Base-by-base conservation (phyloP, 2,797 vertebrate genomes). In the Enteromius radiatus region DNA sequence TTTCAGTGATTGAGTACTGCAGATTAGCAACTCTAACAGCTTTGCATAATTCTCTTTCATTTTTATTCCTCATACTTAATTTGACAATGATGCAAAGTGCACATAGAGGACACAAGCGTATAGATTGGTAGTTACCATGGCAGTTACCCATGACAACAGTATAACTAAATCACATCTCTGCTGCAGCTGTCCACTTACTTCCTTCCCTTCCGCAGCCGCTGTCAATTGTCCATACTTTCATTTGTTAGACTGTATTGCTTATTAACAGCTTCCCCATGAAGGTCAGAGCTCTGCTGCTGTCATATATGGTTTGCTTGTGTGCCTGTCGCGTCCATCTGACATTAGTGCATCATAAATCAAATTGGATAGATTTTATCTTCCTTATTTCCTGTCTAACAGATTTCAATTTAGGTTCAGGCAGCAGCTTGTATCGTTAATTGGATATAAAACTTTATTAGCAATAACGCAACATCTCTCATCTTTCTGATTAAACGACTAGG, bases 201-300 rank as follows among this genome's bases (percentile, higher is more conserved):
- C 41, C 54, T 36, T 77, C 70, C 56, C 33, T 47, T 54, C 52
- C 33, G 77, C 73, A 36, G 69, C 49, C 21, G 12, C 31, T 68
- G 26, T 76, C 41, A 52, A 28, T 76, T 63, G 23, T 68, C 12
- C 26, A 36, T 69, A 61, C 73, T 43, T 81, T 71, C 28, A 61
- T 82, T 69, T 76, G 54, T 83, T 71, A 49, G 61, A 76, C 61
- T 78, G 73, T 70, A 54, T 74, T 85, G 63, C 78, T 64, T 78
- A 85, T 85, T 88, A 86, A 87, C 71, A 61, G 65, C 47, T 61
- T 80, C 43, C 64, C 11, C 71, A 63, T 76, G 63, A 85, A 84
- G 78, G 81, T 86, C 86, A 68, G 21, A 76, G 67, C 47, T 64
- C 56, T 59, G 79, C 52, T 31, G 26, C 76, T 82, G 45, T 67